Evolutionary conservation across 2,113 vertebrate genomes (phyloP).

Genomic region (Phyllopteryx taeniolatus): DNA sequence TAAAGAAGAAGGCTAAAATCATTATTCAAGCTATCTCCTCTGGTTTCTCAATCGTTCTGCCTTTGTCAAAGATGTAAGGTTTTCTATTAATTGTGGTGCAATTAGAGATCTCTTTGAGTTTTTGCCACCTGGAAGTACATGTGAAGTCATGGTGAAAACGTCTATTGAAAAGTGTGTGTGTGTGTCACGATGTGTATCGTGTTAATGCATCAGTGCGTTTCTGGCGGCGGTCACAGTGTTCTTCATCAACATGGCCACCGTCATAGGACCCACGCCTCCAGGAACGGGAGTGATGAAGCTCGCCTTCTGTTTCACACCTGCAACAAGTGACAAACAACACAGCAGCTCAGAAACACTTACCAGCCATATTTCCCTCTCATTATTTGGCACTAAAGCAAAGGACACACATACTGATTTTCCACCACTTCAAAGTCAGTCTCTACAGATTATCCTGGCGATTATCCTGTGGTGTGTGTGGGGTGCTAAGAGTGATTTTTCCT

Average conservation of each 20-base stretch:
- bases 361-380: background rate
- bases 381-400: background rate
- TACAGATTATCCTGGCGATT: background rate
- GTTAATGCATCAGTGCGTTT: slow-evolving; percentile 79
- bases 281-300: slow-evolving; percentile 87
- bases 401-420: background rate
- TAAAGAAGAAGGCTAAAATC: background rate
- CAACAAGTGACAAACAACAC: slow-evolving; percentile 19
- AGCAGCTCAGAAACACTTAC: background rate
- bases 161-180: background rate
- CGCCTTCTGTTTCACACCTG: slow-evolving; percentile 88
- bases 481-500: background rate
- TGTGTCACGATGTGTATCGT: background rate
- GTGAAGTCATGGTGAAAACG: background rate
- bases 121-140: background rate
- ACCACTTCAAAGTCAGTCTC: background rate
- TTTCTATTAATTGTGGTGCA: background rate
- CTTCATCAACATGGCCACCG: slow-evolving; percentile 88
- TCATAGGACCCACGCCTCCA: slow-evolving; percentile 89
- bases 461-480: too few relatives aligned
- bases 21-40: background rate
- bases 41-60: background rate
- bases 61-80: background rate
- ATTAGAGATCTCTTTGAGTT: background rate
- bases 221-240: slow-evolving; percentile 84